phyloP scores from a whole-genome alignment of 2,113 vertebrate species.

The Echinops telfairi region DNA sequence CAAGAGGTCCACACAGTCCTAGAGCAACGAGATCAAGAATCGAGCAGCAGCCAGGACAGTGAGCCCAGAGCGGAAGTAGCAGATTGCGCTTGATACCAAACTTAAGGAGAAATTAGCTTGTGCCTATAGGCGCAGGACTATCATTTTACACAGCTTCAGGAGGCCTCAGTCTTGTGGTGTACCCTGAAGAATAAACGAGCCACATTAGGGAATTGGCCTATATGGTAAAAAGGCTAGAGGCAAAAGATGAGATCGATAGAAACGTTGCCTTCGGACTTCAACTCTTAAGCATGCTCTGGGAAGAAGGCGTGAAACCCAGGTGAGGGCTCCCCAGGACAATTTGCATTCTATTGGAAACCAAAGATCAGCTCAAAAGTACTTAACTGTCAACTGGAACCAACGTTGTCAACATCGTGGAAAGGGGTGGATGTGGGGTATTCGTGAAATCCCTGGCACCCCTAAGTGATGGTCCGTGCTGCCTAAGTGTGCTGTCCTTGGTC shows the following conservation, averaged over 20 bases:
- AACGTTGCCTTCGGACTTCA: neutral
- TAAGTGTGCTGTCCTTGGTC: neutral
- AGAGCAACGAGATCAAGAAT: neutral
- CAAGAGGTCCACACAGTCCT: neutral
- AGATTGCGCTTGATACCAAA: neutral
- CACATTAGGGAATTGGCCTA: neutral
- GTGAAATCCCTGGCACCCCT: neutral
- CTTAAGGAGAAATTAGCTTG: neutral
- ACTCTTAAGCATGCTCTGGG: neutral
- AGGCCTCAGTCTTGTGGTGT: neutral
- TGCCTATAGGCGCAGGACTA: neutral
- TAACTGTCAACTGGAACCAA: neutral
- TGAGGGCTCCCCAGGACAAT: neutral
- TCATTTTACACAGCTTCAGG: neutral
- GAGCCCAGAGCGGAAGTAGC: neutral
- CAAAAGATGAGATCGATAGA: neutral
- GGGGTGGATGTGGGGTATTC: neutral
- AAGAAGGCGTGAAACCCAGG: neutral
- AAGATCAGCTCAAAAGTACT: neutral
- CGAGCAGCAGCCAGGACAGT: neutral
- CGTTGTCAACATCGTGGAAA: neutral
- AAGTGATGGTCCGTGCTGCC: neutral
- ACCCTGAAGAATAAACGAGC: constrained; percentile 1
- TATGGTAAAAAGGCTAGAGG: constrained; percentile 33
- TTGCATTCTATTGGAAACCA: constrained; percentile 7